Percentiles rank a stretch among this genome's conserved stretches.
These are phyloP conservation scores for Rhea pennata DNA, from an alignment of 2,113 vertebrate genomes.

Conservation along the genomic window DNA sequence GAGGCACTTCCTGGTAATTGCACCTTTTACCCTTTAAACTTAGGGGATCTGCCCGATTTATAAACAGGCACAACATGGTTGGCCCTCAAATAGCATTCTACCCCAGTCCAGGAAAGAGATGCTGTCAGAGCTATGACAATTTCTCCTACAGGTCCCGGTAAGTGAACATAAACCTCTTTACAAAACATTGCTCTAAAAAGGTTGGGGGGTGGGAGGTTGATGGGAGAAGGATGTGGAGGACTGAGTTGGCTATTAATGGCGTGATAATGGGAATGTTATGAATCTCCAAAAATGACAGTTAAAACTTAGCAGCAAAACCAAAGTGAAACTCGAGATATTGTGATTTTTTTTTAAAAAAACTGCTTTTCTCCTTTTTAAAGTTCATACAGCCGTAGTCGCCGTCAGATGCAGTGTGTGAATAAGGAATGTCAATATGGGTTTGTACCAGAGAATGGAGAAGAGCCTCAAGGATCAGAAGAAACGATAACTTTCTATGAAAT, in stretches of 20 bases:
- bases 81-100: constrained; percentile 78
- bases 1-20: constrained; percentile 11
- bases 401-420: constrained; percentile 79
- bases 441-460: constrained; percentile 72
- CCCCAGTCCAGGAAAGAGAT: constrained; percentile 76
- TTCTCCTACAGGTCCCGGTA: constrained; percentile 81
- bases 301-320: accelerated
- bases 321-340: not conserved
- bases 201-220: not conserved
- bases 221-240: not conserved
- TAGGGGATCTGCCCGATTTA: constrained; percentile 76
- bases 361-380: not conserved
- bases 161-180: not conserved
- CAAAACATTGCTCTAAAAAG: not conserved
- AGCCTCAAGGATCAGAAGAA: constrained; percentile 78
- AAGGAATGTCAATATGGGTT: constrained; percentile 84
- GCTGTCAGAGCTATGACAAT: constrained; percentile 80
- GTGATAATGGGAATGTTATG: not conserved
- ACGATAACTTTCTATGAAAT: constrained; percentile 81
- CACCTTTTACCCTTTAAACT: constrained; percentile 46
- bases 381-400: constrained; percentile 77
- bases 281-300: not conserved
- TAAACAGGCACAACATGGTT: constrained; percentile 75
- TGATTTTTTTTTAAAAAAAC: not conserved
- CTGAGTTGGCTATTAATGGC: not conserved